These are phyloP conservation scores for Actinemys pallida DNA, from an alignment of 2,113 vertebrate species.

Conservation along the genomic window DNA sequence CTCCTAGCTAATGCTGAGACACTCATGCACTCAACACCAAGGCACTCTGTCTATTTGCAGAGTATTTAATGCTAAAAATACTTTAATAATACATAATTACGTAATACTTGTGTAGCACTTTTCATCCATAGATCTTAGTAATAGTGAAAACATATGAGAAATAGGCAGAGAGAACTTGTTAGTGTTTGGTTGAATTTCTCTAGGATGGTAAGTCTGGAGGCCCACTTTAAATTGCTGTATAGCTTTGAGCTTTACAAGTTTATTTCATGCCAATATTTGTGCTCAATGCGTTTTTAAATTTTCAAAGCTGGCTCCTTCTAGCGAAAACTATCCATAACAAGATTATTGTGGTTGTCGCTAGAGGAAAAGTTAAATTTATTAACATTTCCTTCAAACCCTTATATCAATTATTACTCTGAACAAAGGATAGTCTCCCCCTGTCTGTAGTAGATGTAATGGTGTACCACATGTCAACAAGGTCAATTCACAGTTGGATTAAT, in stretches of 20 bases:
- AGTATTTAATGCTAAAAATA: not conserved
- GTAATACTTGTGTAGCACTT: not conserved
- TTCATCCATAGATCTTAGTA: not conserved
- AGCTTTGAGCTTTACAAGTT: not conserved
- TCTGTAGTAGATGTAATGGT: not conserved
- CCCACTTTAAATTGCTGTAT: not conserved
- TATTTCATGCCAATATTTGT: not conserved
- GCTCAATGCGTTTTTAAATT: not conserved
- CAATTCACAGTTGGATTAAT: not conserved
- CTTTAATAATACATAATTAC: not conserved
- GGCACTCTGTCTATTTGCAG: not conserved
- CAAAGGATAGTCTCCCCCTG: not conserved
- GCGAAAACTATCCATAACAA: not conserved
- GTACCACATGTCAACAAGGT: not conserved
- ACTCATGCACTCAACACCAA: not conserved
- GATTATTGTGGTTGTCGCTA: fast-evolving
- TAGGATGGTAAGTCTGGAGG: not conserved
- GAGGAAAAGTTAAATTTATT: not conserved
- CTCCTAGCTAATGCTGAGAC: not conserved
- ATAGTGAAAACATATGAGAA: not conserved
- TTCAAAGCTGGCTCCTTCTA: not conserved
- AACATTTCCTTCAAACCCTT: not conserved
- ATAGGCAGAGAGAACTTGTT: not conserved
- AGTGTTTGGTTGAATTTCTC: not conserved
- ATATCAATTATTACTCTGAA: not conserved